A percentile compares a stretch with the other conserved stretches of the same genome.
These are phyloP conservation scores for Motacilla tschutschensis DNA, from an alignment of 2,113 vertebrate genomes.

Conservation along the genomic window DNA sequence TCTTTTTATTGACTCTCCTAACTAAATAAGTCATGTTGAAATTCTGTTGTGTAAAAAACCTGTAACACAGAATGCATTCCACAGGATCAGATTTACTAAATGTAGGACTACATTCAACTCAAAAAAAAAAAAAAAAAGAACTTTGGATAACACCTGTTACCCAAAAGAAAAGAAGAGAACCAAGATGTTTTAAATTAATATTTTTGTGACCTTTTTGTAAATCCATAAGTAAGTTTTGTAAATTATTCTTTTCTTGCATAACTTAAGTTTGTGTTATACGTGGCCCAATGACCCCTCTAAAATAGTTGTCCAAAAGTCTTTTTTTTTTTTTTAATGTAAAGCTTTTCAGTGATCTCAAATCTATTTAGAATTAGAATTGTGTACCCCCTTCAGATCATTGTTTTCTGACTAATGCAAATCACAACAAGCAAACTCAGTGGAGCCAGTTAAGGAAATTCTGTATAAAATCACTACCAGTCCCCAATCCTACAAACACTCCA, in stretches of 20 bases:
- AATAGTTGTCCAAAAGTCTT: not conserved
- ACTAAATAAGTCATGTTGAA: not conserved
- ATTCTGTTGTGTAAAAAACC: not conserved
- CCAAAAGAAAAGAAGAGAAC: not conserved
- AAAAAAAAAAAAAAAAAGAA: not conserved
- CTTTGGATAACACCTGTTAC: not conserved
- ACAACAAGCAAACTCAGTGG: constrained; percentile 4
- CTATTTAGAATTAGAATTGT: not conserved
- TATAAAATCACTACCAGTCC: not conserved
- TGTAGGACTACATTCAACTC: not conserved
- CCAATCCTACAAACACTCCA: constrained; percentile 19
- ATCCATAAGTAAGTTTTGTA: not conserved
- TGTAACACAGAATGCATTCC: not conserved
- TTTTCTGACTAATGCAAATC: constrained; percentile 21
- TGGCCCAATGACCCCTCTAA: not conserved
- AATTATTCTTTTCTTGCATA: not conserved
- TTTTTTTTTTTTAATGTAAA: not conserved
- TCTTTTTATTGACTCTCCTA: not conserved
- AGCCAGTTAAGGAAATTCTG: not conserved
- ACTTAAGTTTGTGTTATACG: accelerated
- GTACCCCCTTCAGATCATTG: not conserved
- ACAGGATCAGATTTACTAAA: not conserved
- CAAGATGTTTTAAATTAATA: not conserved
- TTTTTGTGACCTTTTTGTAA: not conserved
- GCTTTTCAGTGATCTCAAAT: not conserved